These are phyloP conservation scores for Fistularia commersonii DNA, from an alignment of 2,797 vertebrate species.

Conservation along the genomic window DNA sequence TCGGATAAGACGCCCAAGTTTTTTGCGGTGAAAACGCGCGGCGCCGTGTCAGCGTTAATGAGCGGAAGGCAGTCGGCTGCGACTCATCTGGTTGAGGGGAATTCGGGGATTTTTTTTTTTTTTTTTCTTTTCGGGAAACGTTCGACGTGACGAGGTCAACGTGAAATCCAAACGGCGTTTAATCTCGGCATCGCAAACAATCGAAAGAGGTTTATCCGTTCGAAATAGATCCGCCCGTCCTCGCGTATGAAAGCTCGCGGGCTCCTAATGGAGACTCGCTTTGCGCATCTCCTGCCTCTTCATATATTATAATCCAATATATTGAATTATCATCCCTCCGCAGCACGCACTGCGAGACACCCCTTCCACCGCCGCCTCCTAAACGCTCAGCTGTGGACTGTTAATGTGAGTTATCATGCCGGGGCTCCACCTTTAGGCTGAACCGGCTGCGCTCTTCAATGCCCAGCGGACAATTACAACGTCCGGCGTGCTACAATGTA, in stretches of 20 bases:
- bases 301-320: slow-evolving; percentile 62
- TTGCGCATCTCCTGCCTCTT: slow-evolving; percentile 29
- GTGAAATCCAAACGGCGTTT: too few species aligned
- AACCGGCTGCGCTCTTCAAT: slow-evolving; percentile 42
- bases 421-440: slow-evolving; percentile 47
- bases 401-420: slow-evolving; percentile 67
- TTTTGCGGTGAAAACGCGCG: too few species aligned
- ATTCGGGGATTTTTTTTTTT: too few species aligned
- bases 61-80: too few species aligned
- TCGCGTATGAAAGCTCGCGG: slow-evolving; percentile 32
- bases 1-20: too few species aligned
- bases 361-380: slow-evolving; percentile 25
- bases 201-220: too few species aligned
- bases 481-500: slow-evolving; percentile 63
- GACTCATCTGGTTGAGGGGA: too few species aligned
- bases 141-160: too few species aligned
- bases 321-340: slow-evolving; percentile 62
- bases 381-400: slow-evolving; percentile 60
- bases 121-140: too few species aligned
- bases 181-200: too few species aligned
- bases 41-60: too few species aligned
- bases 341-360: slow-evolving; percentile 30
- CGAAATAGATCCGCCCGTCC: slow-evolving; percentile 22
- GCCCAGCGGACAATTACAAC: slow-evolving; percentile 64
- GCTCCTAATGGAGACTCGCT: slow-evolving; percentile 50